Evolutionary conservation across 1,140 invertebrate genomes (phyloP).

Genomic region (Caenorhabditis brenneri): DNA sequence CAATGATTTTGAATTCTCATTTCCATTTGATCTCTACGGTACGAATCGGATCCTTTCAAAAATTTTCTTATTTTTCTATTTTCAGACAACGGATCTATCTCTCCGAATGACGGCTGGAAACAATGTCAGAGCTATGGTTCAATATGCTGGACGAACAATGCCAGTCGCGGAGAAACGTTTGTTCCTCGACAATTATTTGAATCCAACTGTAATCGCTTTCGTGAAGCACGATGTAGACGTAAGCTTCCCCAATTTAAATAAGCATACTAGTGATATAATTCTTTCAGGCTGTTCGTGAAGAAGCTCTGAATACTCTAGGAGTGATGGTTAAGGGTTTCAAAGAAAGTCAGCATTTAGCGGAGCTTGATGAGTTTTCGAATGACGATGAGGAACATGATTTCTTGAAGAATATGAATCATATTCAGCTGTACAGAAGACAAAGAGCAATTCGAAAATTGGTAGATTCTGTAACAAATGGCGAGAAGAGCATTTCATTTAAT

Average conservation of each 20-base stretch:
- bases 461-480: conserved; percentile 43
- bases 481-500: conserved; percentile 60
- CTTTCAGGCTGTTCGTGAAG: conserved; percentile 41
- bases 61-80: conserved; percentile 12
- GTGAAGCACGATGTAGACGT: conserved; percentile 12
- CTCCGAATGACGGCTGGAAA: conserved; percentile 81
- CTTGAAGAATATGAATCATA: conserved; percentile 51
- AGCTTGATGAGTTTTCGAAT: conserved; percentile 21
- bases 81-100: conserved; percentile 77
- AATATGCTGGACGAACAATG: conserved; percentile 74
- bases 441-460: conserved; percentile 5
- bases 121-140: conserved; percentile 77
- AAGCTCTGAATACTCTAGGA: conserved; percentile 51
- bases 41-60: background rate
- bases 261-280: conserved; percentile 27
- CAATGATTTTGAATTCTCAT: conserved; percentile 72
- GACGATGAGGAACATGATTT: conserved; percentile 50
- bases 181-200: conserved; percentile 46
- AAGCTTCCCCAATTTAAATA: background rate
- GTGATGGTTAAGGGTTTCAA: background rate
- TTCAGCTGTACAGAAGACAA: conserved; percentile 43
- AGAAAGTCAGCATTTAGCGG: conserved; percentile 29
- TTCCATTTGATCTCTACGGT: conserved; percentile 76
- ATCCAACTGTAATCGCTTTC: conserved; percentile 15
- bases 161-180: background rate